Evolutionary conservation across 2,888 invertebrate genomes (phyloP), one percentile per base, ranked within the genome.

Genomic region (Esperia sulphurella): DNA sequence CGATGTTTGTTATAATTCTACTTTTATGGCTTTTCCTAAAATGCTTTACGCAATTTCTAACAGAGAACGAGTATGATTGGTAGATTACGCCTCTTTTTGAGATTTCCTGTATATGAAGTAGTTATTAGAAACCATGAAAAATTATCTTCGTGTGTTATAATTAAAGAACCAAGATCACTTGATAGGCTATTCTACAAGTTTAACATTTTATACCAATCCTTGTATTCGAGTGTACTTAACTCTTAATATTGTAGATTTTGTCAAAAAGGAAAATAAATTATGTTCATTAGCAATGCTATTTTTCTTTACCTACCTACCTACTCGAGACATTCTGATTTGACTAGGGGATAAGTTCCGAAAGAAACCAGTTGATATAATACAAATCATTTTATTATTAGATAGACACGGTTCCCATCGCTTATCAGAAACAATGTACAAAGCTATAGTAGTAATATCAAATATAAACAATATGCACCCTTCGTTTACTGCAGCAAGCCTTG

Each of bases 391-490:
- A 91, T 90, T 91, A 90, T 91, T 91, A 91, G 91, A 92, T 92
- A 92, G 92, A 92, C 92, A 92, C 92, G 92, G 91, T 92, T 92
- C 91, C 92, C 91, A 91, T 90, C 91, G 92, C 92, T 92, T 92
- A 92, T 91, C 91, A 91, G 91, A 92, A 92, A 91, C 89, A 92
- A 91, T 92, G 92, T 92, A 92, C 92, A 92, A 92, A 92, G 92
- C 92, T 92, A 92, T 91, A 91, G 87, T 89, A 90, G 89, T 88
- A 90, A 90, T 90, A 90, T 90, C 89, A 89, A 88, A 88, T 89
- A 89, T 88, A 89, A 89, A 89, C 88, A 89, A 87, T 88, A 88
- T 88, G 89, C 89, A 88, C 89, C 88, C 88, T 87, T 87, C 86
- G 85, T 84, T 88, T 84, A 85, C 88, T 88, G 88, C 84, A 88